These are phyloP conservation scores for Eupithecia subfuscata DNA, from an alignment of 2,888 invertebrate genomes.

Conservation along the genomic window DNA sequence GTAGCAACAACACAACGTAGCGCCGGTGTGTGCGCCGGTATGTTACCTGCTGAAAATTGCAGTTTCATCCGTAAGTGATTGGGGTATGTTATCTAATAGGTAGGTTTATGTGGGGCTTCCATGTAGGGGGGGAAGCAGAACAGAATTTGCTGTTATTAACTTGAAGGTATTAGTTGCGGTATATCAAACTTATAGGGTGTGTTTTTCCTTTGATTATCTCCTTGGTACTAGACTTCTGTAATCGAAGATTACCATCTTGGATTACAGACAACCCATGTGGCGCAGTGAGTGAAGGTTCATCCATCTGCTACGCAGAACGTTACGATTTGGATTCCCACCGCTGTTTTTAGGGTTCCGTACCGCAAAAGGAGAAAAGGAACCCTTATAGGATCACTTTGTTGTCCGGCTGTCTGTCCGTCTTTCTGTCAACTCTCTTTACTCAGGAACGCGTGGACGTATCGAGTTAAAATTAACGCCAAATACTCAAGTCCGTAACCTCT, in stretches of 20 bases:
- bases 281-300: background rate
- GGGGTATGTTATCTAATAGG: conserved; percentile 13
- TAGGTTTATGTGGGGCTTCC: background rate
- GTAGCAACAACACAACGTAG: no score
- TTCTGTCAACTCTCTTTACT: no score
- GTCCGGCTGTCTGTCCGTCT: no score
- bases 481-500: no score
- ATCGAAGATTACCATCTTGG: background rate
- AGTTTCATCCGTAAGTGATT: conserved; percentile 10
- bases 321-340: background rate
- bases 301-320: background rate
- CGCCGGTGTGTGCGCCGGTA: no score
- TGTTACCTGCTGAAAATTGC: conserved; percentile 14
- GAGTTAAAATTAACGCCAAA: no score
- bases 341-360: no score
- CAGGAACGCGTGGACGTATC: no score
- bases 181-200: background rate
- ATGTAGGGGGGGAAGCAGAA: background rate
- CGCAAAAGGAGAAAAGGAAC: no score
- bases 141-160: background rate
- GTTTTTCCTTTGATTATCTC: background rate
- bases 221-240: no score
- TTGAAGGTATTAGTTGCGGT: background rate
- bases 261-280: background rate
- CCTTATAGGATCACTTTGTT: no score